phyloP scores from a whole-genome alignment of 1,140 invertebrate genomes.

The fruit fly (Drosophila melanogaster) region Release_6_plus_ISO1_MT NT_033779.5:1773001-1773500 shows the following conservation, averaged over 20 bases:
- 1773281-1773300: conserved; percentile 32
- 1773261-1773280: conserved; percentile 18
- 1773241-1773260: conserved; percentile 19
- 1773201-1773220: conserved; percentile 19
- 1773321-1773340: conserved; percentile 9
- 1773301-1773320: conserved; percentile 15
- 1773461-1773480: conserved; percentile 21
- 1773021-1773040: conserved; percentile 4
- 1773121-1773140: not conserved
- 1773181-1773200: conserved; percentile 14
- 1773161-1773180: not conserved
- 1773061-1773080: not conserved
- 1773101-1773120: not conserved
- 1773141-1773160: not conserved
- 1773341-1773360: conserved; percentile 55
- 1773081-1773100: too few species aligned
- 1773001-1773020: conserved; percentile 41
- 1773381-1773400: conserved; percentile 50
- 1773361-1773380: conserved; percentile 31
- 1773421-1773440: conserved; percentile 2
- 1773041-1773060: conserved; percentile 20
- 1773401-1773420: conserved; percentile 12
- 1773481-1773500: conserved; percentile 43
- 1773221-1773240: conserved; percentile 19
- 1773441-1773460: not conserved